These are phyloP conservation scores for Prionailurus viverrinus DNA, from an alignment of 2,113 vertebrate genomes.

Conservation along the genomic window DNA sequence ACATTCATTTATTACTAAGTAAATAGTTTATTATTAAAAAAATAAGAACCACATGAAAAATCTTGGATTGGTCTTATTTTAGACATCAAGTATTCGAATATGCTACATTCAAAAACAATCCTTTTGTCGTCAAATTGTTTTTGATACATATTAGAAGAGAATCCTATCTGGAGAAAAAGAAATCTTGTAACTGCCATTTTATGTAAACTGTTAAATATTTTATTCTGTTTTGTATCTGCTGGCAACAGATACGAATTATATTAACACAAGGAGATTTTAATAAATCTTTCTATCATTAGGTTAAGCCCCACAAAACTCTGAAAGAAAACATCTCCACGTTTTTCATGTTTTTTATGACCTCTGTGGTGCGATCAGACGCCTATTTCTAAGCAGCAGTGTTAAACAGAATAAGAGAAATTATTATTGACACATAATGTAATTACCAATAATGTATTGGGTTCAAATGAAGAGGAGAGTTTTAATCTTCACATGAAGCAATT, in stretches of 20 bases:
- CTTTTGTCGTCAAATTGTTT: constrained; percentile 5
- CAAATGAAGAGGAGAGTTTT: constrained; percentile 75
- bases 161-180: not conserved
- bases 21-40: not conserved
- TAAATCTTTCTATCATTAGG: constrained; percentile 7
- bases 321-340: not conserved
- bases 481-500: constrained; percentile 65
- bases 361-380: constrained; percentile 42
- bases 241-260: not conserved
- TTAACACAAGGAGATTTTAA: constrained; percentile 47
- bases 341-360: constrained; percentile 52
- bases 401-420: constrained; percentile 75
- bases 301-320: not conserved
- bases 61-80: not conserved
- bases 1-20: not conserved
- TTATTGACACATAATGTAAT: constrained; percentile 82
- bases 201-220: constrained; percentile 48
- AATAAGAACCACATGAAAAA: not conserved
- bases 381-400: constrained; percentile 65
- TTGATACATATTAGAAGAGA: constrained; percentile 3
- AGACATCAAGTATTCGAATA: not conserved
- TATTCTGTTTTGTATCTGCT: constrained; percentile 17
- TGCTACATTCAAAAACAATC: not conserved
- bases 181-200: constrained; percentile 7
- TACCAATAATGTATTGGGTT: constrained; percentile 71